phyloP scores from a whole-genome alignment of 2,797 vertebrate species.

The Tiaroga cobitis region DNA sequence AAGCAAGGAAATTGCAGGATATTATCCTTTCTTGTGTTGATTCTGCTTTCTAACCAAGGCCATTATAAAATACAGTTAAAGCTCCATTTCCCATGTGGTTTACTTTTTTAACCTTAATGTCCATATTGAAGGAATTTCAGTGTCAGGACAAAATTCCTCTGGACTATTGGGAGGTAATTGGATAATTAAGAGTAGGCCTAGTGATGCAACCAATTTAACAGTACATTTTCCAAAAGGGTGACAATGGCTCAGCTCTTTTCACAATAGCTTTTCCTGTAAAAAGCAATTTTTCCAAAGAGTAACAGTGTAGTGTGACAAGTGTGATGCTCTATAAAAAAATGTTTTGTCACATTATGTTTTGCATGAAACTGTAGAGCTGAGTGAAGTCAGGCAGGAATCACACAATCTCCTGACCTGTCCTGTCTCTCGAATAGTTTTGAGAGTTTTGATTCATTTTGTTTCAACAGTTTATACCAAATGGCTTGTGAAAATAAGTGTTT shows the following conservation, averaged over 20 bases:
- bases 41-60: slow-evolving; percentile 41
- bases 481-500: too few relatives aligned
- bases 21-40: slow-evolving; percentile 34
- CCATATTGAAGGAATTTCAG: neutral
- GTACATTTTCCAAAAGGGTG: neutral
- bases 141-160: neutral
- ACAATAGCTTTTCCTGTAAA: neutral
- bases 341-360: neutral
- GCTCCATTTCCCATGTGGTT: slow-evolving; percentile 24
- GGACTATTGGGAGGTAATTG: neutral
- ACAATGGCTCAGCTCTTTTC: neutral
- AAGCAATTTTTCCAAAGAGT: neutral
- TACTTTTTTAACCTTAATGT: neutral
- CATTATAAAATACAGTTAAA: slow-evolving; percentile 29
- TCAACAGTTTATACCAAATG: neutral
- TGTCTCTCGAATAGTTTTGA: neutral
- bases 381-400: neutral
- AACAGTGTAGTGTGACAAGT: neutral
- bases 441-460: neutral
- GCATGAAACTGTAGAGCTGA: neutral
- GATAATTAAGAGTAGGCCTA: neutral
- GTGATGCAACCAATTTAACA: neutral
- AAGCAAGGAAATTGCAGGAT: slow-evolving; percentile 46
- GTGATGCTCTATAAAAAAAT: neutral
- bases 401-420: neutral